phyloP scores from a whole-genome alignment of 35 echinoderm and acorn worm genomes.

The Patiria miniata region DNA sequence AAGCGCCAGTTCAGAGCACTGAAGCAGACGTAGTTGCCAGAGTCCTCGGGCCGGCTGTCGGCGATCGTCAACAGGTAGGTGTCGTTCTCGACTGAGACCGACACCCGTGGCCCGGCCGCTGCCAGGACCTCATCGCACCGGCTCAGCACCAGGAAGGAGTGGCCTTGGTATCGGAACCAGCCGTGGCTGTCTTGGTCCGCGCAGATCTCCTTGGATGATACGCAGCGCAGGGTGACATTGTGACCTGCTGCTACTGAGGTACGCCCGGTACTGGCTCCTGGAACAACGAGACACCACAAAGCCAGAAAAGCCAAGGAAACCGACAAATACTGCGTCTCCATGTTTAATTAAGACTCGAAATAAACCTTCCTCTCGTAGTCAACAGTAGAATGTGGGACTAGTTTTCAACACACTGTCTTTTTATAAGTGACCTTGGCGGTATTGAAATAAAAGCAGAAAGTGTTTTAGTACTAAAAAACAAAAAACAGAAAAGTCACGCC shows the following conservation, averaged over 20 bases:
- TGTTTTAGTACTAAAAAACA: too few species aligned
- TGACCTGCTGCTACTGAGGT: background rate
- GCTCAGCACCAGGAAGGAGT: background rate
- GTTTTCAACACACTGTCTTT: too few species aligned
- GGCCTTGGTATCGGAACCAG: background rate
- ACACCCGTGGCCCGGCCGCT: background rate
- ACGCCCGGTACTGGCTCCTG: background rate
- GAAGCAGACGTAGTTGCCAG: background rate
- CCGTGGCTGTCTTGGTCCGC: background rate
- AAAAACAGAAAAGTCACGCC: too few species aligned
- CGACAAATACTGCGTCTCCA: too few species aligned
- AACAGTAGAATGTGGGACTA: too few species aligned
- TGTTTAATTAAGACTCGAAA: too few species aligned
- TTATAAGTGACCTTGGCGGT: too few species aligned
- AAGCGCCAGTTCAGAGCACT: background rate
- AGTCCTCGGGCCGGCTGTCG: background rate
- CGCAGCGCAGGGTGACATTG: background rate
- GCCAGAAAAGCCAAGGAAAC: too few species aligned
- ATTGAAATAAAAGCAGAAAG: too few species aligned
- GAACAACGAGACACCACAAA: too few species aligned
- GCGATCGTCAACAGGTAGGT: background rate
- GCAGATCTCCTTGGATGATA: background rate
- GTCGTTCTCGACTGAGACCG: background rate
- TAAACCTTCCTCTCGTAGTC: too few species aligned
- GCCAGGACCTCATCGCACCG: background rate